A percentile compares a stretch with the other conserved stretches of the same genome.
Evolutionary conservation across 1,140 invertebrate genomes (phyloP).

Genomic region (Drosophila sucinea): DNA sequence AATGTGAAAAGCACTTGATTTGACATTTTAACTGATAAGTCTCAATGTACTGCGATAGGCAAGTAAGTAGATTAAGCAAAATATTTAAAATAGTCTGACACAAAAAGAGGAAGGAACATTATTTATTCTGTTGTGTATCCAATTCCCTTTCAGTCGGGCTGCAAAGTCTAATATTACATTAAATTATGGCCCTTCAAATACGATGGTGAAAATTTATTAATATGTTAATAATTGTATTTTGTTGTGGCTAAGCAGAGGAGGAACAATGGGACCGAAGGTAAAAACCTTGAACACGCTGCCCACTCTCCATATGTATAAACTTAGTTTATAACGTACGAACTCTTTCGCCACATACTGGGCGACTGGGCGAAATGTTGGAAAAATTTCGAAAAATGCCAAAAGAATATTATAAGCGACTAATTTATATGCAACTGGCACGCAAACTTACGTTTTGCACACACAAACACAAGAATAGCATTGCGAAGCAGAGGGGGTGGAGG

Average conservation of each 20-base stretch:
- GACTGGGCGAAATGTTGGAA: slow-evolving; percentile 47
- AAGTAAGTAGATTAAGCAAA: slow-evolving; percentile 18
- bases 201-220: slow-evolving; percentile 76
- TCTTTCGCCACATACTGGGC: slow-evolving; percentile 61
- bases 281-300: slow-evolving; percentile 68
- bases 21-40: slow-evolving; percentile 1
- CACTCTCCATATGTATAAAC: slow-evolving; percentile 54
- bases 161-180: slow-evolving; percentile 73
- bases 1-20: slow-evolving; percentile 29
- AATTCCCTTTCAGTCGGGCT: slow-evolving; percentile 66
- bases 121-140: too few species aligned
- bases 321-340: slow-evolving; percentile 72
- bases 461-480: slow-evolving; percentile 18
- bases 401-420: slow-evolving; percentile 81
- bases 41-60: slow-evolving; percentile 5
- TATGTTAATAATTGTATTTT: slow-evolving; percentile 81
- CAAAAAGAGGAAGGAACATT: background rate
- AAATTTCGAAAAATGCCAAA: slow-evolving; percentile 77
- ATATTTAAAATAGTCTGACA: slow-evolving; percentile 8
- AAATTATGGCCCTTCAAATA: slow-evolving; percentile 80
- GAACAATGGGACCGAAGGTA: slow-evolving; percentile 11
- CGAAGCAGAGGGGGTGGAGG: slow-evolving; percentile 28
- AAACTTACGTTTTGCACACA: slow-evolving; percentile 81
- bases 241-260: slow-evolving; percentile 25
- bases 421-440: slow-evolving; percentile 78